Evolutionary conservation across 2,888 invertebrate genomes (phyloP), one percentile per base, ranked within the genome.

Genomic region (Agrochola litura): DNA sequence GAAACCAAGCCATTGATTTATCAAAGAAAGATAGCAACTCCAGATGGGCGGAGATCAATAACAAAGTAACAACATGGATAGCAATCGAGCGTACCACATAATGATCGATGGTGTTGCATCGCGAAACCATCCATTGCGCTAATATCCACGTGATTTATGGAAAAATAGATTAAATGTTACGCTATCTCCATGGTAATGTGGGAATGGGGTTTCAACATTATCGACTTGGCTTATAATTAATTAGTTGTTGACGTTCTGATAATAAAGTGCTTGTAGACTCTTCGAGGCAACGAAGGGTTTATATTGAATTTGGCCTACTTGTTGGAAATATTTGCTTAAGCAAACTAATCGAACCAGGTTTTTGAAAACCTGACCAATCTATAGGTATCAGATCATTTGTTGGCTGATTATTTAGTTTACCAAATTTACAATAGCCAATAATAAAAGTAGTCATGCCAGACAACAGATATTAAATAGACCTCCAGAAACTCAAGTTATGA

Each of bases 111-210:
- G 65, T 76, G 67, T 41, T 77, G 74, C 81, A 88, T 76, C 85
- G 79, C 73, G 64, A 76, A 79, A 79, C 84, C 79, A 86, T 83
- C 84, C 69, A 86, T 84, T 83, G 84, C 75, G 83, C 84, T 84
- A 84, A 84, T 86, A 86, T 72, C n/a, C 69, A 22, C 37, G 77
- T 86, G 82, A 86, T 86, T 88, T 88, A 86, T 88, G 81, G n/a
- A 73, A 77, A 86, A 81, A 88, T 88, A 75, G 72, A 86, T 86
- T 88, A 88, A 79, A 84, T 81, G 77, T 69, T 86, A 77, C 61
- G 46, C 74, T 81, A 80, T 67, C 56, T 65, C 30, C 61, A 46
- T 46, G 73, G 49, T 72, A 56, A 83, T 73, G 79, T 86, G 83
- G 63, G 83, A 79, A 83, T 75, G 71, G 22, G 72, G 83, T 74